Evolutionary conservation across 1,140 invertebrate species (phyloP).

Genomic region (Centruroides sculpturatus): DNA sequence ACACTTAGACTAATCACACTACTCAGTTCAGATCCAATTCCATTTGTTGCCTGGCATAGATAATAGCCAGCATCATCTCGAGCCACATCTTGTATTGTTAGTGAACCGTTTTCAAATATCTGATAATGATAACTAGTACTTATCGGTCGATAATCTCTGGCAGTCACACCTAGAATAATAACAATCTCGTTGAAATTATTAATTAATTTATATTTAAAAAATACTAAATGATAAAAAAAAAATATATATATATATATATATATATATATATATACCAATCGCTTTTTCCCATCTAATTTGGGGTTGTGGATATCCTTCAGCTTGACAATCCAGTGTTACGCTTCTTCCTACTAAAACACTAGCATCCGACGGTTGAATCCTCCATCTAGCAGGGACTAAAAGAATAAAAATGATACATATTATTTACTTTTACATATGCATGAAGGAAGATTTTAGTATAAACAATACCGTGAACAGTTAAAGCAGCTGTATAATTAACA

Average conservation of each 20-base stretch:
- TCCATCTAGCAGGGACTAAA: conserved; percentile 80
- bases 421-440: too few relatives aligned
- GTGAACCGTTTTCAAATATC: conserved; percentile 31
- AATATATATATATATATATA: too few relatives aligned
- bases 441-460: conserved; percentile 2
- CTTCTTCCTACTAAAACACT: conserved; percentile 70
- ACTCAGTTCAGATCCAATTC: conserved; percentile 35
- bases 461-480: conserved; percentile 29
- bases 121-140: conserved; percentile 21
- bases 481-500: conserved; percentile 26
- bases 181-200: too few relatives aligned
- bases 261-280: conserved; percentile 13
- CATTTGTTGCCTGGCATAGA: conserved; percentile 38
- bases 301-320: conserved; percentile 75
- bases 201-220: neutral
- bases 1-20: conserved; percentile 32
- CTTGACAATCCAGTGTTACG: conserved; percentile 71
- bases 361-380: conserved; percentile 68
- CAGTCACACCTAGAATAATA: neutral
- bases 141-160: conserved; percentile 13
- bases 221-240: neutral
- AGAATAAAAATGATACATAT: conserved; percentile 11
- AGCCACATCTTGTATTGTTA: conserved; percentile 27
- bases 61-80: conserved; percentile 32
- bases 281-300: conserved; percentile 55